Percentiles rank a stretch among this genome's conserved stretches.
phyloP scores from a whole-genome alignment of 2,113 vertebrate species.

The Gracilinanus agilis region DNA sequence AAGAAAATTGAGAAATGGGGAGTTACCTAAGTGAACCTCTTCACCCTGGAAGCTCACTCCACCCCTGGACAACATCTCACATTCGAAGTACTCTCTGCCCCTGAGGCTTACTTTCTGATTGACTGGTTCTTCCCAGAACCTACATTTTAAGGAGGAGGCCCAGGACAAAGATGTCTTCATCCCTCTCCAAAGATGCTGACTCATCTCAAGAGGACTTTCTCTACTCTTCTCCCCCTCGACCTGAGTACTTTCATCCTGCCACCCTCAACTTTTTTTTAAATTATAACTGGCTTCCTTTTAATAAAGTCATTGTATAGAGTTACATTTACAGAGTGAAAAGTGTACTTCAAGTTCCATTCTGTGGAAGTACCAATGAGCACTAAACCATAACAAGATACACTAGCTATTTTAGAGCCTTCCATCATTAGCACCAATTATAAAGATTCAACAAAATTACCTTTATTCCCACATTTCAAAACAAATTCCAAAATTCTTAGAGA shows the following conservation, averaged over 20 bases:
- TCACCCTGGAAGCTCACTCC: background rate
- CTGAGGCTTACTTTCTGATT: background rate
- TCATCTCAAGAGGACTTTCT: background rate
- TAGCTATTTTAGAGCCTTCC: slow-evolving; percentile 82
- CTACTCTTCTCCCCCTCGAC: background rate
- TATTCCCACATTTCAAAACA: slow-evolving; percentile 83
- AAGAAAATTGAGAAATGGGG: background rate
- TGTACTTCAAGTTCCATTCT: slow-evolving; percentile 83
- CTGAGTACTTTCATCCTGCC: background rate
- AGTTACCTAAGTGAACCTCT: background rate
- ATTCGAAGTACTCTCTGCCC: background rate
- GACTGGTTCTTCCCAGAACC: background rate
- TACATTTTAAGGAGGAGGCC: background rate
- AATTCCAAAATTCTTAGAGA: slow-evolving; percentile 75
- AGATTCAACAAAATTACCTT: slow-evolving; percentile 82
- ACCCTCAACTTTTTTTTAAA: slow-evolving; percentile 59
- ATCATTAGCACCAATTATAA: slow-evolving; percentile 80
- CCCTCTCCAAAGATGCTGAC: background rate
- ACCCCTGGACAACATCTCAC: background rate
- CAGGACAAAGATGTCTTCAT: background rate
- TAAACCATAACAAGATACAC: slow-evolving; percentile 84
- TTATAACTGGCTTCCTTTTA: slow-evolving; percentile 83
- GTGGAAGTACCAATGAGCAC: slow-evolving; percentile 80
- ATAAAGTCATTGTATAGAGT: slow-evolving; percentile 83
- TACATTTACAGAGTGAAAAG: slow-evolving; percentile 85